phyloP scores from a whole-genome alignment of 2,113 vertebrate genomes.

The Daboia siamensis region DNA sequence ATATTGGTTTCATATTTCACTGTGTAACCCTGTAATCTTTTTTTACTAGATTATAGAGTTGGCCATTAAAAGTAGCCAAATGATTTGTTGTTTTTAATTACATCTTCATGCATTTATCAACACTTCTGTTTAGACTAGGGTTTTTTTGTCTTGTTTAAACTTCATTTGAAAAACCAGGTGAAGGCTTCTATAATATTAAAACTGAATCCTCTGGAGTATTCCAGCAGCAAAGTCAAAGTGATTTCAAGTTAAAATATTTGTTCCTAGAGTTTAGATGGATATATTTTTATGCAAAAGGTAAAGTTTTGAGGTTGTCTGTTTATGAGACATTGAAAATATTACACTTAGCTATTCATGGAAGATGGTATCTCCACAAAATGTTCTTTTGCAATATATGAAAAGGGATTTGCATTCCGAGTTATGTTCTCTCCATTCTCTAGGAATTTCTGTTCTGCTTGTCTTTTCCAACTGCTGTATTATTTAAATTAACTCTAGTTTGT shows the following conservation, averaged over 20 bases:
- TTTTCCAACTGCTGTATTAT: not conserved
- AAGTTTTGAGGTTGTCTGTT: not conserved
- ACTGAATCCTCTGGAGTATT: not conserved
- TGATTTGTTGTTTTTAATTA: constrained; percentile 37
- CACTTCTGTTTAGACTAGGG: not conserved
- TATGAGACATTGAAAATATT: not conserved
- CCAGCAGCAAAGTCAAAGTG: not conserved
- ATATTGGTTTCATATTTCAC: constrained; percentile 8
- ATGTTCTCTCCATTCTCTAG: not conserved
- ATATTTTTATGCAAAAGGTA: not conserved
- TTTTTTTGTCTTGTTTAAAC: constrained; percentile 5
- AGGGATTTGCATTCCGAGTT: not conserved
- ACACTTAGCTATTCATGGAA: not conserved
- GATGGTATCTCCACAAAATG: not conserved
- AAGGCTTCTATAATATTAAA: constrained; percentile 19
- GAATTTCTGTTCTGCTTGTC: not conserved
- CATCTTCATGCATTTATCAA: constrained; percentile 1
- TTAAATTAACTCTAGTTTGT: not conserved
- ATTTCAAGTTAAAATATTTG: not conserved
- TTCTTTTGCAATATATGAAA: not conserved
- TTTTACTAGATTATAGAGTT: not conserved
- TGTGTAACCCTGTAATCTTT: not conserved
- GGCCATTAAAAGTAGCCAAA: not conserved
- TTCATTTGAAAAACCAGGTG: constrained; percentile 9
- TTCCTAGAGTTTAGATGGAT: not conserved